Base-by-base conservation (phyloP, 2,888 invertebrate species). In the Thalpophila matura region DNA sequence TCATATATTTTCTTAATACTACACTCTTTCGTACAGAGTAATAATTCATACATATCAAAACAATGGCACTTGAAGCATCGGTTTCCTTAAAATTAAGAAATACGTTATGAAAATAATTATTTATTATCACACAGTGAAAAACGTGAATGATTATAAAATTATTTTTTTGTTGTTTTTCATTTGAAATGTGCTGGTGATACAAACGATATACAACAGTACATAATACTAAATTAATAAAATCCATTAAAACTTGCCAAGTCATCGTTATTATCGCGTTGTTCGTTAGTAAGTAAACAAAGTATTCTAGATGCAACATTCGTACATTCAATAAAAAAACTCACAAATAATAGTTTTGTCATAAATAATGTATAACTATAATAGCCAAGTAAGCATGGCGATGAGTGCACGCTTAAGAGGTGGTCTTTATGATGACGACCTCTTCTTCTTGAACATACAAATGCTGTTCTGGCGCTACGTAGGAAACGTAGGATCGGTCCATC, bases 1-100 rank as follows among this genome's bases (percentile, higher is more conserved):
- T 63, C 55, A 54, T 61, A 78, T 66, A 70, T 68, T 69, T 73
- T 64, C 83, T 83, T 86, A 85, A 56, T 40, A 61, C 78, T 86
- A 86, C 64, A 62, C 79, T 77, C 82, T 73, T 75, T 70, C 46
- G 55, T 69, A 62, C 38, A 80, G 83, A 82, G 75, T 59, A 56
- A n/a, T n/a, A 35, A 65, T 53, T 72, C 58, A 68, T 33, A 73
- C 68, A 73, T 73, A 82, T 74, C 77, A 76, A 85, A 81, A 84
- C 84, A 89, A 94, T 94, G 94, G 94, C 94, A 94, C 93, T 81
- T 87, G 89, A 90, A 92, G 89, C 89, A 88, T 89, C 92, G 93
- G 93, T 90, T 78, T 82, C 86, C 88, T 86, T 85, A 86, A 77
- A 80, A 18, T 40, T 77, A 82, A 75, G 54, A 69, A 59, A 69